phyloP scores from a whole-genome alignment of 2,797 vertebrate species.

The Malurus splendens region DNA sequence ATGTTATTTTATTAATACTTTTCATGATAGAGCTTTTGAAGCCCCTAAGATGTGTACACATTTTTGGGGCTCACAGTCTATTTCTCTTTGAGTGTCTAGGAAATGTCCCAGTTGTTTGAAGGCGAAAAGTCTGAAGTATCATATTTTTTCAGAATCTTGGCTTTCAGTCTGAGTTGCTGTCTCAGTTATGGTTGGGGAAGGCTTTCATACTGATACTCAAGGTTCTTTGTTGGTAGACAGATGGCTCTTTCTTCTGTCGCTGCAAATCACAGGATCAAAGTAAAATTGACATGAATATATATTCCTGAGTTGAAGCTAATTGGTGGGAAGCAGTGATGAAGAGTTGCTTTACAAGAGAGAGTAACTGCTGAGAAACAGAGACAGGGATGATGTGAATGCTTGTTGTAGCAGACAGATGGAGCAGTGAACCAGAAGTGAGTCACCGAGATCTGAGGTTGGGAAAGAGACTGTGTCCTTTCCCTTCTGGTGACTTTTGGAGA shows the following conservation, averaged over 20 bases:
- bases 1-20: background rate
- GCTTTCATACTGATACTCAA: background rate
- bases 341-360: background rate
- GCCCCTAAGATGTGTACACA: accelerated
- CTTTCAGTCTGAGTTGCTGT: background rate
- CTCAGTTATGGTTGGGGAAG: background rate
- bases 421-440: background rate
- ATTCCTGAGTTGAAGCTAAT: background rate
- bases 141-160: background rate
- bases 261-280: background rate
- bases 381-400: background rate
- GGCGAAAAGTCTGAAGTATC: background rate
- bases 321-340: background rate
- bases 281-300: background rate
- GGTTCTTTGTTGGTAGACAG: background rate
- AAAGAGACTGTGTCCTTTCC: background rate
- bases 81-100: background rate
- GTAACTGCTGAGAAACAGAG: background rate
- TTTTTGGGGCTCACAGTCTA: background rate
- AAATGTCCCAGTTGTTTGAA: background rate
- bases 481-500: background rate
- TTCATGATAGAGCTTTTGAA: background rate
- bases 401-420: background rate
- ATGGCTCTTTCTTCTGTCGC: background rate
- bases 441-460: accelerated